Evolutionary conservation across 2,797 vertebrate species (phyloP).

Genomic region (Danio tinwini): DNA sequence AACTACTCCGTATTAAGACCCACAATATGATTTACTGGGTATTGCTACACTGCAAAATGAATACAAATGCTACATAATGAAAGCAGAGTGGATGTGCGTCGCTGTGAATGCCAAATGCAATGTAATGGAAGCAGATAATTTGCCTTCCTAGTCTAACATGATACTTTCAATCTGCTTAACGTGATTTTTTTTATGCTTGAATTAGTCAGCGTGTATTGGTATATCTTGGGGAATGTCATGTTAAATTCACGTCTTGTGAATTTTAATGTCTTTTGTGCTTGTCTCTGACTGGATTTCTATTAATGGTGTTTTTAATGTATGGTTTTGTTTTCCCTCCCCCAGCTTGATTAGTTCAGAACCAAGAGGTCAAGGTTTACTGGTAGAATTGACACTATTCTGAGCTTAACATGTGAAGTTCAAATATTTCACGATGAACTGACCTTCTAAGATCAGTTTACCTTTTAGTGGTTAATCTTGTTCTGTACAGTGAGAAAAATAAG

Average conservation of each 20-base stretch:
- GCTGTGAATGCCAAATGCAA: conserved; percentile 13
- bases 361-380: background rate
- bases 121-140: conserved; percentile 11
- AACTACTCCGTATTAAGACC: conserved; percentile 11
- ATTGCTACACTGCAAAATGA: conserved; percentile 1
- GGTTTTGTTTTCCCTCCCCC: no score
- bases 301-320: background rate
- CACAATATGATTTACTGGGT: background rate
- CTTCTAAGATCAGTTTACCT: no score
- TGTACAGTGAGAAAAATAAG: no score
- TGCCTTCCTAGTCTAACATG: conserved; percentile 13
- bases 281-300: background rate
- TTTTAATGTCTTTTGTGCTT: background rate
- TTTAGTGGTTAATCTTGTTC: no score
- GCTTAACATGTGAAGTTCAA: no score
- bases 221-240: conserved; percentile 7
- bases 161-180: conserved; percentile 10
- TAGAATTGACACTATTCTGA: background rate
- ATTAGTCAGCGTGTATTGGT: background rate
- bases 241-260: background rate
- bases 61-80: conserved; percentile 22
- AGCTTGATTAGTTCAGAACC: background rate
- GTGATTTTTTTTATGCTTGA: background rate
- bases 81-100: background rate
- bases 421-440: no score